A percentile compares a stretch with the other conserved stretches of the same genome.
phyloP scores from a whole-genome alignment of 1,140 invertebrate genomes.

The Procambarus virginalis region DNA sequence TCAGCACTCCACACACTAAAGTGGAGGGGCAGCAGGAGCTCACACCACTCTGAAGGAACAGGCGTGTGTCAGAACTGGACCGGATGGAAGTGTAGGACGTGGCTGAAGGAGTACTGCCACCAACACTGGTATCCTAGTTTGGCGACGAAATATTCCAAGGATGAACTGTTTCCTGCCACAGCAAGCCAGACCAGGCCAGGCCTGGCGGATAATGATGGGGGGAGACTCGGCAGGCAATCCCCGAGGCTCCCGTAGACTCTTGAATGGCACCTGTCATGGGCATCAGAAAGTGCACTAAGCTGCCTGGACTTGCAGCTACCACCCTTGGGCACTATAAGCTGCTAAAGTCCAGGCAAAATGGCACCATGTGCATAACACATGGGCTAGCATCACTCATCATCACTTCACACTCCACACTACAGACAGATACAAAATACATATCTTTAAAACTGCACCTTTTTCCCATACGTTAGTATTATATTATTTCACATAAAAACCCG shows the following conservation, averaged over 20 bases:
- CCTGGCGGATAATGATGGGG: neutral
- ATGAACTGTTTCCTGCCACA: neutral
- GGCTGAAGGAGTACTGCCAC: constrained; percentile 1
- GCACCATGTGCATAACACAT: constrained; percentile 3
- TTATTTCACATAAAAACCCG: constrained; percentile 22
- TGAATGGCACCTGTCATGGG: constrained; percentile 50
- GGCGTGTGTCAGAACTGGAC: constrained; percentile 5
- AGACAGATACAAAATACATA: constrained; percentile 31
- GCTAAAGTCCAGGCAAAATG: neutral
- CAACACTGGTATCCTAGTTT: neutral
- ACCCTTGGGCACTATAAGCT: neutral
- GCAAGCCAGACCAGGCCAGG: neutral
- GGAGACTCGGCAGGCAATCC: constrained; percentile 10
- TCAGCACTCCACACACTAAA: constrained; percentile 13
- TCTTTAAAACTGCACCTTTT: constrained; percentile 28
- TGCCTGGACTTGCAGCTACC: constrained; percentile 35
- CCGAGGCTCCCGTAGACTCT: constrained; percentile 45
- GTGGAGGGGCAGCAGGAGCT: constrained; percentile 15
- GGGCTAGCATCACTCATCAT: constrained; percentile 31
- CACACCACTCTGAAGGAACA: constrained; percentile 1
- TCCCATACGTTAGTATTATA: constrained; percentile 23
- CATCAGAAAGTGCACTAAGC: constrained; percentile 57
- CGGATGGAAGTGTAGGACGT: neutral
- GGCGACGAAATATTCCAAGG: neutral
- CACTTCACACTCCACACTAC: constrained; percentile 39